phyloP scores from a whole-genome alignment of 23 tunicate genomes.

The Aplidium turbinatum region DNA sequence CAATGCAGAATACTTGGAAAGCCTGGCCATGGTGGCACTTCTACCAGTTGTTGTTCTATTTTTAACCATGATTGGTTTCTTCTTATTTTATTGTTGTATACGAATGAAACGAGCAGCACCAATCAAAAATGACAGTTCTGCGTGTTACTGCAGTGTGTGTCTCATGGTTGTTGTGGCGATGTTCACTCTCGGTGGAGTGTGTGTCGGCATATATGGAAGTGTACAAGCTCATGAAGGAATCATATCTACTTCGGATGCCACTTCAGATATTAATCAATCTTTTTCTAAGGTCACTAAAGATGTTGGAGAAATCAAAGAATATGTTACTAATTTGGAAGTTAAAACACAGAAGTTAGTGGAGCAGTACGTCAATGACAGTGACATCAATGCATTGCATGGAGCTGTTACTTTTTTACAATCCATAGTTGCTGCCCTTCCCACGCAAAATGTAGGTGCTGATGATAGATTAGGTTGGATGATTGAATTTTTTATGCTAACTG shows the following conservation, averaged over 20 bases:
- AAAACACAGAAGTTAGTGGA: not conserved
- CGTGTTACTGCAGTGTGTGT: conserved; percentile 81
- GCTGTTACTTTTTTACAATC: too few relatives aligned
- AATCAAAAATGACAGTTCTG: conserved; percentile 42
- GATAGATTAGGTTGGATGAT: conserved; percentile 5
- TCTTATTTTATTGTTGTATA: conserved; percentile 63
- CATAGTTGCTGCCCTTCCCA: not conserved
- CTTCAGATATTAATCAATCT: conserved; percentile 47
- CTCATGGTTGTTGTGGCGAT: conserved; percentile 47
- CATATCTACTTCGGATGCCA: conserved; percentile 22
- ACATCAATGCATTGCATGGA: not conserved
- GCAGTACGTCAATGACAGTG: not conserved
- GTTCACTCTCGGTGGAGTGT: conserved; percentile 60
- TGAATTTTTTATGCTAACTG: conserved; percentile 8
- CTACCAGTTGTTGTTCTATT: conserved; percentile 48
- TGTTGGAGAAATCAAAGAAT: conserved; percentile 17
- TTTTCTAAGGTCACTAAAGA: conserved; percentile 35
- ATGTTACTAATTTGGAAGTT: conserved; percentile 3
- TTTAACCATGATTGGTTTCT: conserved; percentile 63
- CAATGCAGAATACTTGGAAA: conserved; percentile 47
- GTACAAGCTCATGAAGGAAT: conserved; percentile 68
- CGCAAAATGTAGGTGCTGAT: conserved; percentile 5
- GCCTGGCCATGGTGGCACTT: conserved; percentile 67
- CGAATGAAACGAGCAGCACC: conserved; percentile 42
- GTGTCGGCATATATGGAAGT: conserved; percentile 72